Conservation (phyloP, 2,113 vertebrate genomes). For the Calidris pygmaea region DNA sequence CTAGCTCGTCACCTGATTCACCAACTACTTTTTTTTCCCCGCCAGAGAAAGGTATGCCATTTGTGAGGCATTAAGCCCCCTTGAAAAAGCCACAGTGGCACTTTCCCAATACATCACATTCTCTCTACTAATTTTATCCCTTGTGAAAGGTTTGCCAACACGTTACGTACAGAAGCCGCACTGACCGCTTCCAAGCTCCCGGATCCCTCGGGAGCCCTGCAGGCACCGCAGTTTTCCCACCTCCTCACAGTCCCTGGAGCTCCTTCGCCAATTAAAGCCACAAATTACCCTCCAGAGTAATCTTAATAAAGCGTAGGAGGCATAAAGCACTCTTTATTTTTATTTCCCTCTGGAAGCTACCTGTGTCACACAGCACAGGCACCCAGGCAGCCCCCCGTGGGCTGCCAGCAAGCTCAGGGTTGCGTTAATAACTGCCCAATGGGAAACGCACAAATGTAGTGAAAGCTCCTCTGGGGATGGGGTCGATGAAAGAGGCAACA, state of each 20-base stretch:
- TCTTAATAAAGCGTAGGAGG: neutral
- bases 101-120: neutral
- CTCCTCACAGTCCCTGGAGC: neutral
- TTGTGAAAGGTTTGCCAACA: neutral
- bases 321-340: neutral
- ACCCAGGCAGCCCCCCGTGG: fast-evolving
- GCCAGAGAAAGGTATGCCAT: neutral
- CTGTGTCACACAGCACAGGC: neutral
- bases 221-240: neutral
- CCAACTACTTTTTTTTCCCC: neutral
- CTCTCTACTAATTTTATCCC: neutral
- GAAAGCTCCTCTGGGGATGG: neutral
- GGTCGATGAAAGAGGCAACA: neutral
- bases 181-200: neutral
- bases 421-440: fast-evolving
- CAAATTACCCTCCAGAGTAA: fast-evolving
- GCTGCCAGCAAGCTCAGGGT: neutral
- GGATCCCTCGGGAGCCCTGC: fast-evolving
- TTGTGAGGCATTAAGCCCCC: neutral
- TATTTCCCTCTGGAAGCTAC: neutral
- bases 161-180: fast-evolving
- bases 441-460: fast-evolving
- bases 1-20: neutral
- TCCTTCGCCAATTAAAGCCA: neutral
- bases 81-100: neutral